A percentile compares a stretch with the other conserved stretches of the same genome.
phyloP scores from a whole-genome alignment of 35 echinoderm and acorn worm genomes.

The Heliocidaris tuberculata region DNA sequence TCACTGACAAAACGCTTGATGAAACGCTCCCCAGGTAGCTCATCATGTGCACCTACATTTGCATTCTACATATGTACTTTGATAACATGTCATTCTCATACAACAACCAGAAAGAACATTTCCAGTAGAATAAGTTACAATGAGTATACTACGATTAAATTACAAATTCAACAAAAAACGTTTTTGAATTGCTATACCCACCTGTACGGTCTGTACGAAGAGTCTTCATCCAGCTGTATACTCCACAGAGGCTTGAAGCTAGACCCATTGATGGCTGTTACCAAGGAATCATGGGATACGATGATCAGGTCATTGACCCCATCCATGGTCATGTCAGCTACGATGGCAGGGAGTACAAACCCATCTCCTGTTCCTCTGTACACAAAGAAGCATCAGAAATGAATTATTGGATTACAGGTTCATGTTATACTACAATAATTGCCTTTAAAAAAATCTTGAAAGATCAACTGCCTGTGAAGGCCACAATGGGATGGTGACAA shows the following conservation, averaged over 20 bases:
- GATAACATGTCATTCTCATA: background rate
- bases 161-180: too few relatives aligned
- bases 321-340: conserved; percentile 70
- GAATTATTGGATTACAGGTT: background rate
- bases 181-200: background rate
- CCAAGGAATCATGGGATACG: conserved; percentile 48
- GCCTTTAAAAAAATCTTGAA: too few relatives aligned
- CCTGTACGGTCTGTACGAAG: background rate
- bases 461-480: too few relatives aligned
- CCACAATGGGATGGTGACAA: too few relatives aligned
- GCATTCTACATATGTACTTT: background rate
- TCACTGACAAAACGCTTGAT: too few relatives aligned
- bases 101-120: background rate
- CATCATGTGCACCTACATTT: too few relatives aligned
- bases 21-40: too few relatives aligned
- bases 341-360: conserved; percentile 52
- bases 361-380: conserved; percentile 37
- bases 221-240: background rate
- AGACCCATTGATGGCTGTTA: conserved; percentile 52
- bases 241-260: conserved; percentile 15
- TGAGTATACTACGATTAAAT: too few relatives aligned
- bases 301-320: conserved; percentile 64
- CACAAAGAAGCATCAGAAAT: background rate
- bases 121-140: too few relatives aligned
- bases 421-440: too few relatives aligned